Conservation (phyloP, 92 coral and sea anemone genomes). For the Actinernus sp. region DNA sequence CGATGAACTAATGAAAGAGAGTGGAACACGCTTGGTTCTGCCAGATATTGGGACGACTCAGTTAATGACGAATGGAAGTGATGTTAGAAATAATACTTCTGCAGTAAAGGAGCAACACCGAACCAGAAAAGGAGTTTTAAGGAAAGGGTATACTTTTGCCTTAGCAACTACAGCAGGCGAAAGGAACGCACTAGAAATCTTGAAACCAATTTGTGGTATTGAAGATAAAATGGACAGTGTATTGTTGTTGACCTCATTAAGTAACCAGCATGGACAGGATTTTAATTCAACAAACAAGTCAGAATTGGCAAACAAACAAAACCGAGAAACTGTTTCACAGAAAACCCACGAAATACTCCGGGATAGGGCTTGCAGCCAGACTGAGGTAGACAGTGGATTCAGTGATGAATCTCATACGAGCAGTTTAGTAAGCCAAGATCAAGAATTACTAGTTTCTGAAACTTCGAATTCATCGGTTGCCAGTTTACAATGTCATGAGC, state of each 20-base stretch:
- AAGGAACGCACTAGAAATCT: no score
- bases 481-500: no score
- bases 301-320: no score
- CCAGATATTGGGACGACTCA: slow-evolving; percentile 67
- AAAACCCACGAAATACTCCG: not conserved
- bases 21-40: slow-evolving; percentile 14
- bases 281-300: no score
- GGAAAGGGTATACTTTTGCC: slow-evolving; percentile 1
- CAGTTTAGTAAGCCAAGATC: not conserved
- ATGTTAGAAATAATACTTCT: not conserved
- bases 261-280: no score
- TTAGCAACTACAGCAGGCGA: not conserved
- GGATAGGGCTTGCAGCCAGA: not conserved
- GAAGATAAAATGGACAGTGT: slow-evolving; percentile 29
- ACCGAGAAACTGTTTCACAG: no score
- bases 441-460: not conserved
- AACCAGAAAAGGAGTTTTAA: not conserved
- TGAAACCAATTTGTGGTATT: no score
- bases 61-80: slow-evolving; percentile 1
- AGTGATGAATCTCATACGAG: slow-evolving; percentile 30
- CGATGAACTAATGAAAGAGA: slow-evolving; percentile 12
- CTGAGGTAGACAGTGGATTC: slow-evolving; percentile 62
- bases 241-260: not conserved
- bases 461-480: not conserved
- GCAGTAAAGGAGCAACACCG: not conserved